Conservation (phyloP, 2,797 vertebrate species). For the Aphelocoma californica region DNA sequence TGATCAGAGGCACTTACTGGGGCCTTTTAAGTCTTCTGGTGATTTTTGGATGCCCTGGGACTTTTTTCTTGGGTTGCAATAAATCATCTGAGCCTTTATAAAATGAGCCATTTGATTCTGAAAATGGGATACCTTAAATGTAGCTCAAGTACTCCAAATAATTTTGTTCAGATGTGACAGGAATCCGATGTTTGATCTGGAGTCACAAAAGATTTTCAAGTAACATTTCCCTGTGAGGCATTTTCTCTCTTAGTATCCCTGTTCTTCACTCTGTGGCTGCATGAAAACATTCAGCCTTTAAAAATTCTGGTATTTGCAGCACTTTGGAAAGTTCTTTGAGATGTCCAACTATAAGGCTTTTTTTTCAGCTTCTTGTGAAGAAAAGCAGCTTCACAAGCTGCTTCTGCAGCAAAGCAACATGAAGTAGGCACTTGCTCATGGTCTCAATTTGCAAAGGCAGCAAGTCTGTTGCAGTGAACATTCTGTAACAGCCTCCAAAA, state of each 20-base stretch:
- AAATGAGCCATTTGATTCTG: neutral
- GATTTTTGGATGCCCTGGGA: neutral
- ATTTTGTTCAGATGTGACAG: neutral
- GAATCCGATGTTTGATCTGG: neutral
- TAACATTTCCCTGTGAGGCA: rapidly evolving
- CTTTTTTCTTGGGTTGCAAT: neutral
- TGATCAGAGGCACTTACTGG: neutral
- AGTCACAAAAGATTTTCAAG: neutral
- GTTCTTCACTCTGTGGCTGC: neutral
- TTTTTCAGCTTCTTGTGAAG: neutral
- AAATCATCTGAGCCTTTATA: neutral
- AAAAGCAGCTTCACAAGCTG: neutral
- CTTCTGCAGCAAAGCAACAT: neutral
- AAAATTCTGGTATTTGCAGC: neutral
- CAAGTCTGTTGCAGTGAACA: neutral
- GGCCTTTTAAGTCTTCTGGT: neutral
- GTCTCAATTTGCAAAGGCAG: neutral
- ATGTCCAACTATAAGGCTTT: neutral
- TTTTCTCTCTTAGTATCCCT: neutral
- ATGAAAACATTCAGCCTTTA: neutral
- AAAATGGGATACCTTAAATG: neutral
- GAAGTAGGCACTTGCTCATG: neutral
- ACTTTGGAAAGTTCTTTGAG: neutral
- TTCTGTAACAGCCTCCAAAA: neutral
- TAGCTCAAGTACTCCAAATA: neutral